phyloP scores from a whole-genome alignment of 23 tunicate genomes.

The Halocynthia roretzi region DNA sequence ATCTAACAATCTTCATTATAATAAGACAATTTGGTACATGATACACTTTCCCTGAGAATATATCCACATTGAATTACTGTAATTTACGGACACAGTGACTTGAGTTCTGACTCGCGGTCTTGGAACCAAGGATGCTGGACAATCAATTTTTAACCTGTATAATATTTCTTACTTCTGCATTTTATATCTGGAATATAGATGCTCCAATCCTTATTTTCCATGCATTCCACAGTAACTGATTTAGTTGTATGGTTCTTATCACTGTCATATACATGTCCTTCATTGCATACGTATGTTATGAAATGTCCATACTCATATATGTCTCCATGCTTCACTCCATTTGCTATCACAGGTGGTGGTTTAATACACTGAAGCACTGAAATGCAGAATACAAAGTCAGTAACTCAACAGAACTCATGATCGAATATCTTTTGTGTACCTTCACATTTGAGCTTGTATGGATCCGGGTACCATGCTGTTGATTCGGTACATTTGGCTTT shows the following conservation, averaged over 20 bases:
- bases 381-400: neutral
- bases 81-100: too few species aligned
- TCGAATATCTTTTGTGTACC: neutral
- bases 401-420: neutral
- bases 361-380: slow-evolving; percentile 36
- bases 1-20: slow-evolving; percentile 15
- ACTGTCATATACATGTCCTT: slow-evolving; percentile 30
- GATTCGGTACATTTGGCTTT: neutral
- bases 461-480: slow-evolving; percentile 15
- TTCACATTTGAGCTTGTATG: neutral
- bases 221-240: slow-evolving; percentile 35
- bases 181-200: slow-evolving; percentile 13
- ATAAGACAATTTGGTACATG: too few species aligned
- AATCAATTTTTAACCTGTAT: neutral
- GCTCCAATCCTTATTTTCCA: slow-evolving; percentile 36
- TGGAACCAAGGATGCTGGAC: too few species aligned
- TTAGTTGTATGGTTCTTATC: neutral
- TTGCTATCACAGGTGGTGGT: slow-evolving; percentile 33
- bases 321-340: slow-evolving; percentile 47
- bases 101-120: too few species aligned
- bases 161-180: slow-evolving; percentile 43
- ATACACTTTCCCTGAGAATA: too few species aligned
- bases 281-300: slow-evolving; percentile 50
- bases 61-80: too few species aligned
- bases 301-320: slow-evolving; percentile 40